Evolutionary conservation across 2,113 vertebrate genomes (phyloP), one percentile per base, ranked within the genome.

Genomic region (Ramphastos sulfuratus): DNA sequence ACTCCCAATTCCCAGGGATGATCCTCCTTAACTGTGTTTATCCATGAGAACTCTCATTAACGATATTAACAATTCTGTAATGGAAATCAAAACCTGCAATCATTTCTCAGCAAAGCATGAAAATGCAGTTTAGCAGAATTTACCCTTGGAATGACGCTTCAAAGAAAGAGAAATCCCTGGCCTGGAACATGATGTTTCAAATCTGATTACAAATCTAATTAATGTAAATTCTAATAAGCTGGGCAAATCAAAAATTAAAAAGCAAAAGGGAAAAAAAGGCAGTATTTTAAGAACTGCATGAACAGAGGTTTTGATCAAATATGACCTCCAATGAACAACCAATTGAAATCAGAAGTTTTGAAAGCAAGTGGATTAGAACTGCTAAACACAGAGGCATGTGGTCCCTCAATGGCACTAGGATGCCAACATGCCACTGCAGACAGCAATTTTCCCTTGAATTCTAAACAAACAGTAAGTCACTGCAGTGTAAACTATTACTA

Each of bases 191-290:
- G 63, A 94, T 92, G 81, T 89, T 96, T 93, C 73, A 95, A 97
- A 97, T 96, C 97, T 97, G 96, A 97, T 97, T 97, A 97, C 87
- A 82, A 96, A 97, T 73, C 95, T 97, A 97, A 96, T 97, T 97
- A 97, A 96, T 96, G 82, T 55, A 88, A 95, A 78, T 95, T 96
- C 80, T 94, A 94, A 92, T 91, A 94, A 96, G 83, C 63, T 86
- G 55, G 14, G 75, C 33, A 93, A 96, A 89, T 83, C 12, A 89
- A 42, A 44, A 44, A 44, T 16, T 16, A 16, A 44, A 44, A 52
- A 52, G 9, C 18, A 8, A 48, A 48, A 48, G 20, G 19, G 17
- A 3, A 12, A 8, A 6, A 18, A 56, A 71, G n/a, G 80, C 54
- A 92, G 17, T 39, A 76, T 83, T 93, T 82, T 63, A 85, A 44